phyloP scores from a whole-genome alignment of 2,797 vertebrate genomes.

The Balearica regulorum region DNA sequence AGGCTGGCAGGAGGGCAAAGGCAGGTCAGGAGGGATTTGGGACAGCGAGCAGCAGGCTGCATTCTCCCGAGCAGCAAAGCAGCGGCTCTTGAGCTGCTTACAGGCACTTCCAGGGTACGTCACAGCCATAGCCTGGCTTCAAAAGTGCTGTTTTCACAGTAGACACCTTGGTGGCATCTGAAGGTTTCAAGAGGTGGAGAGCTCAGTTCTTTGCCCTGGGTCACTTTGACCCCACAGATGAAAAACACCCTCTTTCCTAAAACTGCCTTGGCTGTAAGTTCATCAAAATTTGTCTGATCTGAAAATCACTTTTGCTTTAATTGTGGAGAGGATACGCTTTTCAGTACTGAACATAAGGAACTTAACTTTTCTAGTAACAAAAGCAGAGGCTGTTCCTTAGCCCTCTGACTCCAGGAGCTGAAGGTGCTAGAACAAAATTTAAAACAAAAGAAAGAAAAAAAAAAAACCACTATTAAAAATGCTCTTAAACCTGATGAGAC shows the following conservation, averaged over 20 bases:
- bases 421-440: not conserved
- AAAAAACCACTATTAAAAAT: not conserved
- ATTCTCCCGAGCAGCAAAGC: not conserved
- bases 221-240: not conserved
- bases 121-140: not conserved
- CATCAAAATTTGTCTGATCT: not conserved
- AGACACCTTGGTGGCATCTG: not conserved
- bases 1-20: not conserved
- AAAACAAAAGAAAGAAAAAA: no score
- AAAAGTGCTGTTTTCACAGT: not conserved
- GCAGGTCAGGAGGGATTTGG: not conserved
- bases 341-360: not conserved
- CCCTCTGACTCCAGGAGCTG: not conserved
- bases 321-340: not conserved
- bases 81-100: not conserved
- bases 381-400: not conserved
- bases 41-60: not conserved
- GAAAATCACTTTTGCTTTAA: not conserved
- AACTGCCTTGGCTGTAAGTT: not conserved
- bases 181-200: not conserved
- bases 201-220: not conserved
- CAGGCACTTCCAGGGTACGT: not conserved
- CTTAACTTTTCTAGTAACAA: not conserved
- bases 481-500: not conserved
- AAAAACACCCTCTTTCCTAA: not conserved